Evolutionary conservation across 2,113 vertebrate species (phyloP), one percentile per base, ranked within the genome.

Genomic region (Perca fluviatilis): DNA sequence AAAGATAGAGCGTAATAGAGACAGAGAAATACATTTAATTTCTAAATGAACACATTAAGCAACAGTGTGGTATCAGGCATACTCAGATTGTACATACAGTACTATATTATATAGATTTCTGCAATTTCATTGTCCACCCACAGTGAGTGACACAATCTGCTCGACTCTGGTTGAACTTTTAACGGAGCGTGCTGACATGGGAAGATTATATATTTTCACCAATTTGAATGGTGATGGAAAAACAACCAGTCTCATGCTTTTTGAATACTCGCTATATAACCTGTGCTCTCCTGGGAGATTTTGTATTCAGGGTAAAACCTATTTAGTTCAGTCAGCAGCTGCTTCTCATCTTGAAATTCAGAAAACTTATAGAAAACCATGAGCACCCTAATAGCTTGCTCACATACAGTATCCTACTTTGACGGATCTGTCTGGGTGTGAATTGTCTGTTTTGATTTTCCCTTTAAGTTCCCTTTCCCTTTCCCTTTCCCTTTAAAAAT

Each of bases 271-370:
- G 64, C 56, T 65, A 51, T 43, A 76, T 18, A 74, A 66, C 16
- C 16, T 74, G 36, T 21, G 36, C 11, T 53, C 70, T 54, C 61
- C 75, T 54, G 46, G 53, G 62, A 73, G 47, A 7, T 27, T 13
- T 33, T 57, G 1, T 21, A 33, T 69, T 27, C 19, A 69, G 10
- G 23, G 7, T 15, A 21, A 73, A 71, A 54, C 23, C 46, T 19
- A 5, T 79, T 76, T 33, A 12, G 19, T 74, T 74, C 54, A 85
- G 40, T 70, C 27, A 74, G 70, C 60, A 56, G 43, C 49, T 10
- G 16, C 51, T 36, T 82, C 64, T 47, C 61, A 71, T 84, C 74
- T 75, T 82, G n/a, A 56, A 74, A 83, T 64, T 84, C 54, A 53
- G 27, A 77, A 43, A 66, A 60, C 25, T 36, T 25, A 30, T 4